Evolutionary conservation across 1,140 invertebrate species (phyloP), one percentile per base, ranked within the genome.

Genomic region (Drosophila subpulchrella): DNA sequence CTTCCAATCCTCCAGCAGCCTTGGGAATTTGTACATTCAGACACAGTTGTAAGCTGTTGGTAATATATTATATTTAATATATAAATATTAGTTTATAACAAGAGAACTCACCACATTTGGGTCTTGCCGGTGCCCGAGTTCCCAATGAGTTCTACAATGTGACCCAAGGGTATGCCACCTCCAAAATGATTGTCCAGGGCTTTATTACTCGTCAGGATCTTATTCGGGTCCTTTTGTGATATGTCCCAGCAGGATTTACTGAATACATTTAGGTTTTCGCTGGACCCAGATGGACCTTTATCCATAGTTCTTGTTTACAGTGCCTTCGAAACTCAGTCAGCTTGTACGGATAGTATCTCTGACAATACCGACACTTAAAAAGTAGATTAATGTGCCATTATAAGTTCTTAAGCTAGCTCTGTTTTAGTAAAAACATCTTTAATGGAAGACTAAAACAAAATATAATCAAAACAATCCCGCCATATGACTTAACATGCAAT

Each of bases 101-200:
- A 4, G n/a, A 13, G 1, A 32, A 58, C 66, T 59, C 58, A 54
- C 83, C 83, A 88, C 39, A 77, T 50, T 66, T 77, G 50, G 0
- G 83, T 88, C 41, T 73, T 89, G 4, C 76, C 84, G 0, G 59
- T 58, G 8, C 84, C 84, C 0, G 84, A 47, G 13, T 46, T 67
- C 15, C 84, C 84, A 1, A 89, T 53, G 5, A 88, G 10, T 27
- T 88, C 84, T 0, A 57, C 71, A 0, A 88, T 36, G 39, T 71
- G 63, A 7, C 80, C 60, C 27, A 79, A 30, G 11, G 56, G 2
- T 30, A 88, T 77, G 7, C 83, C 83, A 4, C 83, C 84, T 2
- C 24, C 39, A 7, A 83, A 60, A 41, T 38, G 34, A 3, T 13
- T 44, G 38, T 88, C 84, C 6, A 88, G 30, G 0, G 6, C 24